Evolutionary conservation across 2,888 invertebrate genomes (phyloP).

Genomic region (Pimpla rufipes): DNA sequence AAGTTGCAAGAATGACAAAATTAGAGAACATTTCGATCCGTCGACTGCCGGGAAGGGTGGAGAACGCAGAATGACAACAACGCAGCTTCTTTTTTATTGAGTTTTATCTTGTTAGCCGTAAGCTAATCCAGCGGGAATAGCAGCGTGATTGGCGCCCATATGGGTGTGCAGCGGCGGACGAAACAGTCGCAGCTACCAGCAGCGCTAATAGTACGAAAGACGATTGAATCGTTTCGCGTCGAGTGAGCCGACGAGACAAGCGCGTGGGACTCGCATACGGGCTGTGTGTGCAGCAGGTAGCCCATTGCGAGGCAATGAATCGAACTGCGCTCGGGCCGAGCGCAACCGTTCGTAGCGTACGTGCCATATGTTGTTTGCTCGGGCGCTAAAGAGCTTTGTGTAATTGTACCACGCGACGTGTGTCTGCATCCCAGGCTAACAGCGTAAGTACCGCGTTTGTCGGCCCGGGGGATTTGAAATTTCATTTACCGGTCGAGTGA

Average conservation of each 20-base stretch:
- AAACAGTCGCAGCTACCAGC: constrained; percentile 27
- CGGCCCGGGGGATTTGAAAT: too few relatives aligned
- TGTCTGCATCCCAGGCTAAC: background rate
- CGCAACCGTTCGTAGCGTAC: constrained; percentile 57
- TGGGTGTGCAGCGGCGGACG: constrained; percentile 6
- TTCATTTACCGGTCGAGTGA: background rate
- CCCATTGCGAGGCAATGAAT: constrained; percentile 77
- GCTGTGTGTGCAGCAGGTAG: constrained; percentile 74
- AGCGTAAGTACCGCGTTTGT: too few relatives aligned
- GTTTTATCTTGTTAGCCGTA: constrained; percentile 49
- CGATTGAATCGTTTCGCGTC: constrained; percentile 74
- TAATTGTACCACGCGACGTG: constrained; percentile 53
- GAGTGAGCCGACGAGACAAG: constrained; percentile 66
- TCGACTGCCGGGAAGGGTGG: background rate
- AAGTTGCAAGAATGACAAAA: background rate
- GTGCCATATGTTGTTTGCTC: constrained; percentile 79
- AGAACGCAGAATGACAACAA: constrained; percentile 13
- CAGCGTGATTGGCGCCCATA: constrained; percentile 49
- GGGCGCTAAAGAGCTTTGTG: constrained; percentile 76
- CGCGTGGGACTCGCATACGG: constrained; percentile 77
- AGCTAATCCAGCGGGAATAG: constrained; percentile 52
- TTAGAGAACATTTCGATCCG: background rate
- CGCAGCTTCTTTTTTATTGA: background rate
- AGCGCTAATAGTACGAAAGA: constrained; percentile 69
- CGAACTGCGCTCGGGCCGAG: constrained; percentile 65